A percentile compares a stretch with the other conserved stretches of the same genome.
phyloP scores from a whole-genome alignment of 1,140 invertebrate genomes.

The Habropoda laboriosa region DNA sequence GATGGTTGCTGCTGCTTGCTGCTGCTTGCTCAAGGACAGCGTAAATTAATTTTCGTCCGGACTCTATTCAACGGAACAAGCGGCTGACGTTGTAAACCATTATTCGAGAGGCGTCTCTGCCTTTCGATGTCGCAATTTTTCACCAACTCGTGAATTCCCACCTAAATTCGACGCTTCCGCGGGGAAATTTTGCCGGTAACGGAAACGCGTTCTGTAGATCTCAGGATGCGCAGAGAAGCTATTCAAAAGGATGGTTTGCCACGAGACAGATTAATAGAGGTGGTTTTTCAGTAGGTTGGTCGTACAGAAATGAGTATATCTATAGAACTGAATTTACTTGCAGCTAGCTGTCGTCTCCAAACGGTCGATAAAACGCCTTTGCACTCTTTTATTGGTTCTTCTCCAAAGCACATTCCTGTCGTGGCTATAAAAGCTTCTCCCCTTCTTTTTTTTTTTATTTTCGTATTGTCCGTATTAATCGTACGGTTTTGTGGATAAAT shows the following conservation, averaged over 20 bases:
- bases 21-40: constrained; percentile 31
- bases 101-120: neutral
- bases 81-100: neutral
- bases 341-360: constrained; percentile 39
- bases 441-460: too few species aligned
- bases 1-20: too few species aligned
- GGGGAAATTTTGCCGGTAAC: neutral
- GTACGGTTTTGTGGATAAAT: too few species aligned
- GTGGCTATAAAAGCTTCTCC: too few species aligned
- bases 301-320: neutral
- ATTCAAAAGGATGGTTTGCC: neutral
- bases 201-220: neutral
- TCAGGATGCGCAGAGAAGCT: neutral
- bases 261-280: constrained; percentile 45
- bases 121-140: neutral
- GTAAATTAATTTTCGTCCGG: constrained; percentile 44
- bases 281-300: neutral
- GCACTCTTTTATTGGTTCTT: constrained; percentile 1
- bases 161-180: neutral
- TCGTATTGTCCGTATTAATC: neutral
- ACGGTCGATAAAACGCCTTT: constrained; percentile 23
- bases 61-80: neutral
- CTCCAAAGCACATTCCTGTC: neutral
- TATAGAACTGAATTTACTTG: constrained; percentile 35
- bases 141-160: neutral